Evolutionary conservation across 2,888 invertebrate genomes (phyloP), one percentile per base, ranked within the genome.

Genomic region (Tricholauxania praeusta): DNA sequence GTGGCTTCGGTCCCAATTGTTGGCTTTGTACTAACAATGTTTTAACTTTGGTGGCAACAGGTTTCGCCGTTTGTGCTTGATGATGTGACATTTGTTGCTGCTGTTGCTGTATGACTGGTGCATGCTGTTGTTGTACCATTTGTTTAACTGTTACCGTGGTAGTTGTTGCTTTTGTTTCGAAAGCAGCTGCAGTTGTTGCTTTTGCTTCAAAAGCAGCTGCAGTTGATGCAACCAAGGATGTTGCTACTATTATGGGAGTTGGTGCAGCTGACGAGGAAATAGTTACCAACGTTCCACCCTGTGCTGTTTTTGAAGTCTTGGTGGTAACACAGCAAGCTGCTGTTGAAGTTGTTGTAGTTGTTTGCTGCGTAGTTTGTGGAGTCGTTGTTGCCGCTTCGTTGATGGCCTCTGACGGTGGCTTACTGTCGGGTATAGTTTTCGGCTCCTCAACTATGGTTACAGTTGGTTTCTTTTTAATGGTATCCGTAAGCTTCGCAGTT

Each of bases 401-500:
- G 51, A 75, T 84, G 55, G 81, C 82, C 67, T 83, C 81, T 22
- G 83, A 83, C 52, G n/a, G 12, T 10, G 55, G 53, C 55, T 52
- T 17, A 51, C 69, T 79, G 74, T 82, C 81, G 22, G 83, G 81
- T 75, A 82, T 83, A 32, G 82, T 82, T 77, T 81, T 84, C 52
- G 82, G 82, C 73, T 81, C 82, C 69, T 83, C 84, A 22, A 84
- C 81, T 75, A 85, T 85, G n/a, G 85, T 85, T 1, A 85, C 82
- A 15, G 78, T 80, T 2, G 86, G 85, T 74, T 86, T 87, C 75
- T 87, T 87, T 72, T 87, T 87, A 53, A 86, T 87, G 8, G 86
- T 87, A 62, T 87, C 86, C 8, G 85, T 86, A 32, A 90, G 89
- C 68, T 90, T 90, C 3, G 89, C 89, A 1, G 90, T 78, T 49